Evolutionary conservation across 2,113 vertebrate genomes (phyloP).

Genomic region (Gadus macrocephalus): DNA sequence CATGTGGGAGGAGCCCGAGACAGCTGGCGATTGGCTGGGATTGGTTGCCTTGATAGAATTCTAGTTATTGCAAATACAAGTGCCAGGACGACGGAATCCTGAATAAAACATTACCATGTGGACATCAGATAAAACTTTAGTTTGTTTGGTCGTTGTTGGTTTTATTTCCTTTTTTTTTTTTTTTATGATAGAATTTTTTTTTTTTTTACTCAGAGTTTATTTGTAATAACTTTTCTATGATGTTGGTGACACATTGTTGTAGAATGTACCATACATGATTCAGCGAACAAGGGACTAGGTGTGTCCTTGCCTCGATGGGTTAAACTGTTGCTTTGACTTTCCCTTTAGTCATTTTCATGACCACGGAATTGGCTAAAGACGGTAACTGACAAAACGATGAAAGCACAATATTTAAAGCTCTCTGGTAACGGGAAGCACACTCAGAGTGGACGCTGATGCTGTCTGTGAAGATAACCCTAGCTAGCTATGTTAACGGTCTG

Average conservation of each 20-base stretch:
- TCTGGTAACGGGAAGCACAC: conserved; percentile 60
- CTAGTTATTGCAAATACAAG: conserved; percentile 64
- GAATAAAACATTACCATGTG: conserved; percentile 50
- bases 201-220: conserved; percentile 40
- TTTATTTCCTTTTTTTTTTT: conserved; percentile 29
- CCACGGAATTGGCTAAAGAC: conserved; percentile 31
- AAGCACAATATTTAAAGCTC: conserved; percentile 68
- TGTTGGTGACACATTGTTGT: conserved; percentile 52
- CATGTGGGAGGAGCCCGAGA: conserved; percentile 30
- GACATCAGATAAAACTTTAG: conserved; percentile 41
- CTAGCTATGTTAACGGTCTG: conserved; percentile 30
- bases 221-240: conserved; percentile 47
- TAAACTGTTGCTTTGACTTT: conserved; percentile 33
- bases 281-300: conserved; percentile 28
- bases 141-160: conserved; percentile 4
- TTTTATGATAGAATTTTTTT: conserved; percentile 17
- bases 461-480: conserved; percentile 68
- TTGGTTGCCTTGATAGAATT: conserved; percentile 61
- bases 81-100: conserved; percentile 66
- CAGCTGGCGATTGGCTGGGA: conserved; percentile 47
- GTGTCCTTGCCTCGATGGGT: conserved; percentile 29
- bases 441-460: conserved; percentile 43
- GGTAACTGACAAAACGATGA: conserved; percentile 31
- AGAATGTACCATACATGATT: conserved; percentile 63
- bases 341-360: conserved; percentile 35